Evolutionary conservation across 2,888 invertebrate species (phyloP).

Genomic region (Athalia circularis): DNA sequence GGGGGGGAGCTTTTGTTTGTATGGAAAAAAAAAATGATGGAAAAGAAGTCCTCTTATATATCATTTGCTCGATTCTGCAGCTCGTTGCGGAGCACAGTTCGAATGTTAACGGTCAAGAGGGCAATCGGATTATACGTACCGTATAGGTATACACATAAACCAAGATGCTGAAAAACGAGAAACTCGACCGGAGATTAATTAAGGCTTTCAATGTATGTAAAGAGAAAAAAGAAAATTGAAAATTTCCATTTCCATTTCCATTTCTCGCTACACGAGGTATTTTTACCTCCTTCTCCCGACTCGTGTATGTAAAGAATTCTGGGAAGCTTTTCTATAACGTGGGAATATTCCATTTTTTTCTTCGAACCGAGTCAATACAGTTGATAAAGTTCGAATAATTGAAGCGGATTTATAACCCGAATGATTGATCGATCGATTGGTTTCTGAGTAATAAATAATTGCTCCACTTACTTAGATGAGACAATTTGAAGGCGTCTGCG

Average conservation of each 20-base stretch:
- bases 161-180: neutral
- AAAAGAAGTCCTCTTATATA: neutral
- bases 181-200: neutral
- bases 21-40: neutral
- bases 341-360: no score
- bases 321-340: no score
- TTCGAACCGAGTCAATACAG: no score
- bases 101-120: conserved; percentile 17
- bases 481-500: conserved; percentile 94
- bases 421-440: no score
- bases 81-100: neutral
- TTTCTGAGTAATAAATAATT: neutral
- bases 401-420: no score
- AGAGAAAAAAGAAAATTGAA: no score
- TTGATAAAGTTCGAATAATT: no score
- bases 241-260: no score
- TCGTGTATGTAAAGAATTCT: no score
- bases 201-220: neutral
- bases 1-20: neutral
- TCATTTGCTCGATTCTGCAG: neutral
- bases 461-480: conserved; percentile 88
- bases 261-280: no score
- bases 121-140: neutral
- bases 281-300: no score
- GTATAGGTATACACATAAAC: neutral